phyloP scores from a whole-genome alignment of 2,797 vertebrate genomes.

The Ceryle rudis region DNA sequence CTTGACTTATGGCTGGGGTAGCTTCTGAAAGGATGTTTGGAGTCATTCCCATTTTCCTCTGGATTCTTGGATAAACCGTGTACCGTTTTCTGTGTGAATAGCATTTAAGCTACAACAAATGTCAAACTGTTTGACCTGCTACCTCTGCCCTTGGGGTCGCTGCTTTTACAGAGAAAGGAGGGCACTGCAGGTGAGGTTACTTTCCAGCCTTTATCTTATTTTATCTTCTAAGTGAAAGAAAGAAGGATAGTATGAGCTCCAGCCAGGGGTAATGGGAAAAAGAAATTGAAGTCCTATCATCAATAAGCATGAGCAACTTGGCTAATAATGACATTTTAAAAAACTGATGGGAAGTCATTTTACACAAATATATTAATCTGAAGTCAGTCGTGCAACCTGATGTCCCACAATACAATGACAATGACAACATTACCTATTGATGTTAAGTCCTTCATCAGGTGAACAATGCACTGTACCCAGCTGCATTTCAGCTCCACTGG shows the following conservation, averaged over 20 bases:
- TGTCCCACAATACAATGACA: not conserved
- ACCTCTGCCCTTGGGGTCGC: not conserved
- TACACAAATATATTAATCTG: not conserved
- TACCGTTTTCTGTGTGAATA: not conserved
- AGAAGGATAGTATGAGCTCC: not conserved
- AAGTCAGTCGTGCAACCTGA: not conserved
- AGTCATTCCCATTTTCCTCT: not conserved
- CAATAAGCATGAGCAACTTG: not conserved
- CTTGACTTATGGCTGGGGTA: not conserved
- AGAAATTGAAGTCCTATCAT: fast-evolving
- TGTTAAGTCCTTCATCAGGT: not conserved
- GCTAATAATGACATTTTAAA: not conserved
- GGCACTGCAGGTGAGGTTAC: not conserved
- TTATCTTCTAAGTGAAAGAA: not conserved
- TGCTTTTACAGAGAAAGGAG: not conserved
- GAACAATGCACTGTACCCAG: not conserved
- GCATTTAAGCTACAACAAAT: fast-evolving
- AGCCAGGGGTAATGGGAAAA: not conserved
- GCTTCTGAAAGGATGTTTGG: not conserved
- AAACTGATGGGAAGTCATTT: not conserved
- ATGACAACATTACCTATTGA: not conserved
- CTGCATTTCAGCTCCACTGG: not conserved
- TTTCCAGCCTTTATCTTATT: not conserved
- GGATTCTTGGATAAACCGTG: not conserved
- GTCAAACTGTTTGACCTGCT: not conserved